A percentile compares a stretch with the other conserved stretches of the same genome.
phyloP scores from a whole-genome alignment of 53 echinoderm and acorn worm species.

The Holothuria scabra region DNA sequence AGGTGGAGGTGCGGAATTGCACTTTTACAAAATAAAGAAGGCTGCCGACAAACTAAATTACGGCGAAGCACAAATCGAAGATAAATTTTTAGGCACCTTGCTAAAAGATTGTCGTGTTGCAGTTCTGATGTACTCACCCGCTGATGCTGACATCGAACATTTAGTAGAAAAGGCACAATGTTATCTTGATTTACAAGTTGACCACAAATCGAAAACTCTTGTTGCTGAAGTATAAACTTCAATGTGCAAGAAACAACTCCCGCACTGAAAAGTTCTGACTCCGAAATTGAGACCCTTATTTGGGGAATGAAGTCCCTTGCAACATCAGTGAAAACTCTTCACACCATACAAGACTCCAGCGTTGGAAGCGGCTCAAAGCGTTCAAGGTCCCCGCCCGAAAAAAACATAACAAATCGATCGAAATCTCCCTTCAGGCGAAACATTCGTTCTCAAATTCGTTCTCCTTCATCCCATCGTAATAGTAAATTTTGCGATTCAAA shows the following conservation, averaged over 20 bases:
- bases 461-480: not conserved
- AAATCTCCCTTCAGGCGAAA: not conserved
- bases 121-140: not conserved
- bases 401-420: not conserved
- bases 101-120: no score
- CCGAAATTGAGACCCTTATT: no score
- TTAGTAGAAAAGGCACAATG: not conserved
- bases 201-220: not conserved
- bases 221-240: not conserved
- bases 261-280: no score
- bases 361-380: not conserved
- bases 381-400: not conserved
- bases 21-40: no score
- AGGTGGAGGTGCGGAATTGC: no score
- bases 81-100: no score
- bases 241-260: not conserved
- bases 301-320: no score
- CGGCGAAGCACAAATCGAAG: no score
- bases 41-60: no score
- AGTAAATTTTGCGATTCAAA: no score
- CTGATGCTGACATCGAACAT: not conserved
- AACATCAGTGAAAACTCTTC: not conserved
- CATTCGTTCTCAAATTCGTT: not conserved
- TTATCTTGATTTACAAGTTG: not conserved
- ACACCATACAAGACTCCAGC: not conserved